Evolutionary conservation across 2,888 invertebrate genomes (phyloP).

Genomic region (Nematopogon swammerdamellus): DNA sequence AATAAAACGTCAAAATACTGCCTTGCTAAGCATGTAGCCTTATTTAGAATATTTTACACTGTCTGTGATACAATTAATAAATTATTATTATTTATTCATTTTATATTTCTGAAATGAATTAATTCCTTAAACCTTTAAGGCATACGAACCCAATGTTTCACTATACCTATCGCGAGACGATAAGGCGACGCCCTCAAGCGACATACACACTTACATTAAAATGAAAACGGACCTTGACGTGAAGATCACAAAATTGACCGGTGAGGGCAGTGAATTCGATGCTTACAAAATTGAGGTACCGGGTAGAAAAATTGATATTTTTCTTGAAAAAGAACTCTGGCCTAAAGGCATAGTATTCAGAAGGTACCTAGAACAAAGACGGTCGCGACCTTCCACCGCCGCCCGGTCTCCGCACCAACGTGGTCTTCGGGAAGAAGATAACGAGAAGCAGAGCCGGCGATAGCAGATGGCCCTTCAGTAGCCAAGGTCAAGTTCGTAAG

Average conservation of each 20-base stretch:
- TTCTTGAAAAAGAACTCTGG: slow-evolving; percentile 1
- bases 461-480: not conserved
- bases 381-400: not conserved
- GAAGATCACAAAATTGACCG: too few species aligned
- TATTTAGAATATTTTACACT: too few species aligned
- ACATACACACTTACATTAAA: not conserved
- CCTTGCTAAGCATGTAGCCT: too few species aligned
- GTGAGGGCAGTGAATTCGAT: not conserved
- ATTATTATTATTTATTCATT: too few species aligned
- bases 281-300: slow-evolving; percentile 2
- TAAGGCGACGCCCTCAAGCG: not conserved
- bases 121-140: too few species aligned
- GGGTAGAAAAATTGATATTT: not conserved
- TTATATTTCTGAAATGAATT: too few species aligned
- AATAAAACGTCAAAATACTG: too few species aligned
- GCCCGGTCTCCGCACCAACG: not conserved
- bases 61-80: too few species aligned
- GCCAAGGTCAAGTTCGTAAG: not conserved
- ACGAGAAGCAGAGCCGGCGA: not conserved
- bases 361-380: not conserved
- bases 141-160: not conserved
- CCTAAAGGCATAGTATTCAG: slow-evolving; percentile 2
- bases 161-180: not conserved
- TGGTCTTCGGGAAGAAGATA: not conserved
- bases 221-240: too few species aligned